Evolutionary conservation across 2,797 vertebrate species (phyloP).

Genomic region (Serranus cabrilla): DNA sequence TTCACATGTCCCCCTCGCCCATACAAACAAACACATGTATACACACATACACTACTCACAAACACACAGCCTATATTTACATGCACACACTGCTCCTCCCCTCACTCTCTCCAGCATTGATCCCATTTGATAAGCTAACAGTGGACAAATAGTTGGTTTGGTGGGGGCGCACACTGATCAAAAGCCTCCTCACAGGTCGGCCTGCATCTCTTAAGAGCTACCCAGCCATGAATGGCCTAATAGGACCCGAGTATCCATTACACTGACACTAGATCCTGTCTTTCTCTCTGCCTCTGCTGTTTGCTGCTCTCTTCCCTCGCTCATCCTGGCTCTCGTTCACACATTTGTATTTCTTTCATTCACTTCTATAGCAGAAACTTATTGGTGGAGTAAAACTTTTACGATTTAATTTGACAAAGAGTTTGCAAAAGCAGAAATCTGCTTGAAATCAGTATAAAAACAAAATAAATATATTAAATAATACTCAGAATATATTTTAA

Average conservation of each 20-base stretch:
- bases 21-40: neutral
- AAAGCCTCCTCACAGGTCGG: constrained; percentile 67
- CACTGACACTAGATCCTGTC: constrained; percentile 64
- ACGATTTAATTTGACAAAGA: neutral
- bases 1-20: constrained; percentile 11
- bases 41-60: neutral
- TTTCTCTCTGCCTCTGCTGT: constrained; percentile 25
- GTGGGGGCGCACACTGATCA: constrained; percentile 54
- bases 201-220: constrained; percentile 74
- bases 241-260: constrained; percentile 74
- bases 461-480: neutral
- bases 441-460: neutral
- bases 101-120: constrained; percentile 41
- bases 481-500: neutral
- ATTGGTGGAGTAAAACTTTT: neutral
- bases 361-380: neutral
- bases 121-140: constrained; percentile 61
- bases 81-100: constrained; percentile 22
- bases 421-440: neutral
- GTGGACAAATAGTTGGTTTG: constrained; percentile 58
- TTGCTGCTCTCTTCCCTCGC: constrained; percentile 18
- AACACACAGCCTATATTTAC: neutral
- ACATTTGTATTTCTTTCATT: constrained; percentile 21
- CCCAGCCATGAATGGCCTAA: constrained; percentile 79
- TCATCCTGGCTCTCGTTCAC: constrained; percentile 11